Percentiles rank a stretch among this genome's conserved stretches.
Conservation (phyloP, 1,140 invertebrate species). For the Brachionus koreanus region DNA sequence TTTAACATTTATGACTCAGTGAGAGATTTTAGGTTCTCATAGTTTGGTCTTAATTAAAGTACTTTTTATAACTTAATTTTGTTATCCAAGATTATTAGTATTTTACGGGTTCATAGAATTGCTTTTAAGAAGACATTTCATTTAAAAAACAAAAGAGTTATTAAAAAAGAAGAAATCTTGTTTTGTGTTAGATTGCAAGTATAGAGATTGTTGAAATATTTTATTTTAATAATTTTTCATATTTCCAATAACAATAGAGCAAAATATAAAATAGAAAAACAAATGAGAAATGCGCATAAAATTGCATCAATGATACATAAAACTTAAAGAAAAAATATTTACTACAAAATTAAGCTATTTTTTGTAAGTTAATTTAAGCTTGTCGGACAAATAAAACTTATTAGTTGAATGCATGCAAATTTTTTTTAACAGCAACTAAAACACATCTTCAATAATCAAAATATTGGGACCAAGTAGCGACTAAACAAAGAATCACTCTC, state of each 20-base stretch:
- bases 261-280: background rate
- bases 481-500: background rate
- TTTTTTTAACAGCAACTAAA: background rate
- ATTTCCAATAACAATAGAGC: constrained; percentile 1
- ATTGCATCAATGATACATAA: constrained; percentile 2
- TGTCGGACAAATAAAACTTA: background rate
- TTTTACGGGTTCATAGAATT: background rate
- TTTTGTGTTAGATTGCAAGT: background rate
- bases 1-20: background rate
- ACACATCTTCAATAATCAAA: background rate
- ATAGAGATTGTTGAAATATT: background rate
- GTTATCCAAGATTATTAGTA: background rate
- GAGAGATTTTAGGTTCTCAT: background rate
- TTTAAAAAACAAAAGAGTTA: background rate
- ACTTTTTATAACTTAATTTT: background rate
- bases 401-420: constrained; percentile 1
- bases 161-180: background rate
- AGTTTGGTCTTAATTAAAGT: background rate
- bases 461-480: background rate
- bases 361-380: background rate
- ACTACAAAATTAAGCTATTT: background rate
- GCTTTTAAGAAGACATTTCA: background rate
- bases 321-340: background rate
- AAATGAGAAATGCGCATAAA: constrained; percentile 10
- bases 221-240: constrained; percentile 31